These are phyloP conservation scores for Atherinosoma microstoma DNA, from an alignment of 2,797 vertebrate genomes.

Conservation along the genomic window DNA sequence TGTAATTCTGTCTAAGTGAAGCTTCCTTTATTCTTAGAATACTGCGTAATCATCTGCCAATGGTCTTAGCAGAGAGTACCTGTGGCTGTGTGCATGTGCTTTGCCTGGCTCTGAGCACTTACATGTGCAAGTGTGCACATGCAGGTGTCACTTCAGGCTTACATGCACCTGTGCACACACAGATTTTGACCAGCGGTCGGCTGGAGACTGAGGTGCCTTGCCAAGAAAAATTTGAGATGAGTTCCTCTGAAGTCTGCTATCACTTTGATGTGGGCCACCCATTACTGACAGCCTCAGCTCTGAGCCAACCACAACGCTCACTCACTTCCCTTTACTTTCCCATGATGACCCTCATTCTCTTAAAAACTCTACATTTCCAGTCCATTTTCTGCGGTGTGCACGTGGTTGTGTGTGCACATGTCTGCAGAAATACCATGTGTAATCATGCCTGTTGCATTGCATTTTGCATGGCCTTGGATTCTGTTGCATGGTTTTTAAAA, in stretches of 20 bases:
- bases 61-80: conserved; percentile 8
- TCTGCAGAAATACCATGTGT: conserved; percentile 4
- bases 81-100: neutral
- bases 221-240: conserved; percentile 48
- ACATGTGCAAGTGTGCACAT: neutral
- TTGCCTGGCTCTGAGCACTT: neutral
- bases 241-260: conserved; percentile 57
- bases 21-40: conserved; percentile 74
- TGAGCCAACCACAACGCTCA: conserved; percentile 47
- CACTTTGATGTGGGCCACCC: conserved; percentile 65
- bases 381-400: neutral
- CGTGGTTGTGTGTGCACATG: conserved; percentile 1
- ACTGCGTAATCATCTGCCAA: conserved; percentile 22
- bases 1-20: conserved; percentile 25
- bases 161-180: conserved; percentile 12
- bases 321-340: conserved; percentile 33
- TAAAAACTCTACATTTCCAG: neutral
- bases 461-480: neutral
- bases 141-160: conserved; percentile 1
- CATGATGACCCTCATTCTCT: conserved; percentile 33
- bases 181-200: conserved; percentile 38
- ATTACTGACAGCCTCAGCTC: conserved; percentile 67
- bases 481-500: conserved; percentile 13
- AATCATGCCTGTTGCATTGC: conserved; percentile 9
- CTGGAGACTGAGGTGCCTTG: conserved; percentile 36